Conservation (phyloP, 2,113 vertebrate species). For the Gavia stellata region DNA sequence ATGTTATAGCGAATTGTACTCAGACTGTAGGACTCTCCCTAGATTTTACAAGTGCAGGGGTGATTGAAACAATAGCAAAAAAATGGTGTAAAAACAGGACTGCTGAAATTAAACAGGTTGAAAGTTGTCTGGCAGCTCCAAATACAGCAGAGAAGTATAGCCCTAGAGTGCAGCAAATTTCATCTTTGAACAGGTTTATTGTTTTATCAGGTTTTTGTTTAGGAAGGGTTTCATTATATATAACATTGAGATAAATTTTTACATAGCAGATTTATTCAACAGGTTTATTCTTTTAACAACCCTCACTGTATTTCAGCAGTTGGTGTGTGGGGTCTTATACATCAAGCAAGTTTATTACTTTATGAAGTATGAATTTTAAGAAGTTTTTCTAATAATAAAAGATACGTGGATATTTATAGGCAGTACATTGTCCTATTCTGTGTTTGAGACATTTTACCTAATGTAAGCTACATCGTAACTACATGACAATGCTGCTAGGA, state of each 20-base stretch:
- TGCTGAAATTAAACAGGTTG: conserved; percentile 65
- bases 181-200: conserved; percentile 67
- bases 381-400: conserved; percentile 65
- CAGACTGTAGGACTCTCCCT: background rate
- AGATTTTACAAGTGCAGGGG: background rate
- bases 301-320: conserved; percentile 60
- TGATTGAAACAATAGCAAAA: conserved; percentile 11
- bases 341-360: conserved; percentile 71
- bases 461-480: conserved; percentile 26
- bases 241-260: conserved; percentile 64
- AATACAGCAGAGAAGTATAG: conserved; percentile 60
- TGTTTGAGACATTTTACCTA: conserved; percentile 47
- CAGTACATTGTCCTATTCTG: conserved; percentile 4
- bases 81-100: background rate
- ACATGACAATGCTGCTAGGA: background rate
- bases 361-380: conserved; percentile 72
- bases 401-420: conserved; percentile 58
- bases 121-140: conserved; percentile 57
- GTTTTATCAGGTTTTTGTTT: conserved; percentile 71
- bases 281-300: conserved; percentile 69
- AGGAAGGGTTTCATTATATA: conserved; percentile 68
- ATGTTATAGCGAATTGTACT: background rate
- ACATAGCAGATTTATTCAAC: conserved; percentile 70
- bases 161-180: conserved; percentile 62
- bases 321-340: conserved; percentile 64